phyloP scores from a whole-genome alignment of 2,797 vertebrate genomes.

The Podarcis lilfordi region DNA sequence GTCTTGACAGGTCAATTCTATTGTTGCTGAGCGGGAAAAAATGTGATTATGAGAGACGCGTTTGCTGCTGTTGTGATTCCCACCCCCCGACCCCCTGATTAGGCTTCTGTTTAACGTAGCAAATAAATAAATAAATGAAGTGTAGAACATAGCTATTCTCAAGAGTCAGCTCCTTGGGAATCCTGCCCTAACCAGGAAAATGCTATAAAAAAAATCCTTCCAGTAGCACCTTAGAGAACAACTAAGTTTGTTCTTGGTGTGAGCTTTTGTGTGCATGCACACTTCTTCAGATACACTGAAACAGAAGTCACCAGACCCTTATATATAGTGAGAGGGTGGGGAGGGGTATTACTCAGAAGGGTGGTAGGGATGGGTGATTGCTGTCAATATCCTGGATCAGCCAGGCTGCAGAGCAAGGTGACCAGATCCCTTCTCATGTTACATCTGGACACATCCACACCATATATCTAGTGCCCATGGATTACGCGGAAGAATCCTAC shows the following conservation, averaged over 20 bases:
- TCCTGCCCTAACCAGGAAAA: neutral
- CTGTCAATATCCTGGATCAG: neutral
- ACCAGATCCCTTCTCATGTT: neutral
- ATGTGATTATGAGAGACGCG: conserved; percentile 8
- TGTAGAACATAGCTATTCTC: neutral
- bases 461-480: too few relatives aligned
- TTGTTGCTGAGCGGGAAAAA: conserved; percentile 14
- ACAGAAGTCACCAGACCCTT: too few relatives aligned
- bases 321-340: too few relatives aligned
- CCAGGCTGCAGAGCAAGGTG: neutral
- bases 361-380: too few relatives aligned
- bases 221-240: too few relatives aligned
- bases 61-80: neutral
- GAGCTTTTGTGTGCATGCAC: too few relatives aligned
- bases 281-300: too few relatives aligned
- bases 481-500: too few relatives aligned
- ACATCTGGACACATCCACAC: too few relatives aligned
- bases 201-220: too few relatives aligned
- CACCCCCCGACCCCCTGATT: neutral
- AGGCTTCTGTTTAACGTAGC: conserved; percentile 3
- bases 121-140: neutral
- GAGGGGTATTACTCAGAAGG: too few relatives aligned
- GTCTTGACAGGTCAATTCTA: conserved; percentile 33
- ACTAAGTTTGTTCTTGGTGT: too few relatives aligned
- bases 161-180: neutral